Conservation (phyloP, 2,888 invertebrate genomes). For the Molorchus minor region DNA sequence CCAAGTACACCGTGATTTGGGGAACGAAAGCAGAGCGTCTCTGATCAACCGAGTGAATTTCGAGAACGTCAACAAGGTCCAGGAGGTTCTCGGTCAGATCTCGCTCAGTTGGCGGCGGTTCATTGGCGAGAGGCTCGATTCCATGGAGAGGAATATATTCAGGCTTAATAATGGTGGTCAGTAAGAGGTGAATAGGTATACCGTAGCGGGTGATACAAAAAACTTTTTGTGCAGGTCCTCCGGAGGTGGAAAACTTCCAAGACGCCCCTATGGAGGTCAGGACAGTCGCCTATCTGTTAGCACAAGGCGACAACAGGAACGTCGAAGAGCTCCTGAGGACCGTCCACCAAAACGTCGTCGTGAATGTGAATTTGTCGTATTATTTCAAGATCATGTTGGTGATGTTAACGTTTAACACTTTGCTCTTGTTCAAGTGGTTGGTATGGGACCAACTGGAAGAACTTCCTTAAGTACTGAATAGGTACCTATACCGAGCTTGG, state of each 20-base stretch:
- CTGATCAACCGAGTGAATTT: background rate
- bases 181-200: constrained; percentile 3
- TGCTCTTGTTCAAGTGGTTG: constrained; percentile 46
- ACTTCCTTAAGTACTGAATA: background rate
- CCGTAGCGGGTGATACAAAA: background rate
- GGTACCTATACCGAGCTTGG: background rate
- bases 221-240: background rate
- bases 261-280: constrained; percentile 26
- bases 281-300: constrained; percentile 35
- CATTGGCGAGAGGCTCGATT: constrained; percentile 13
- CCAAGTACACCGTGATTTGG: background rate
- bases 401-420: constrained; percentile 46
- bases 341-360: constrained; percentile 43
- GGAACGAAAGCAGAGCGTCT: background rate
- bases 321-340: constrained; percentile 41
- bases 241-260: constrained; percentile 9
- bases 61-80: constrained; percentile 16
- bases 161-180: constrained; percentile 5
- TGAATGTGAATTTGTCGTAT: constrained; percentile 48
- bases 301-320: constrained; percentile 44
- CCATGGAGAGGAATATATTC: constrained; percentile 11
- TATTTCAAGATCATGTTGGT: constrained; percentile 49
- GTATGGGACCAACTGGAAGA: constrained; percentile 40
- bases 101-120: constrained; percentile 17
- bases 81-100: constrained; percentile 25